Evolutionary conservation across 2,113 vertebrate genomes (phyloP), one percentile per base, ranked within the genome.

Genomic region (Hypanus sabinus): DNA sequence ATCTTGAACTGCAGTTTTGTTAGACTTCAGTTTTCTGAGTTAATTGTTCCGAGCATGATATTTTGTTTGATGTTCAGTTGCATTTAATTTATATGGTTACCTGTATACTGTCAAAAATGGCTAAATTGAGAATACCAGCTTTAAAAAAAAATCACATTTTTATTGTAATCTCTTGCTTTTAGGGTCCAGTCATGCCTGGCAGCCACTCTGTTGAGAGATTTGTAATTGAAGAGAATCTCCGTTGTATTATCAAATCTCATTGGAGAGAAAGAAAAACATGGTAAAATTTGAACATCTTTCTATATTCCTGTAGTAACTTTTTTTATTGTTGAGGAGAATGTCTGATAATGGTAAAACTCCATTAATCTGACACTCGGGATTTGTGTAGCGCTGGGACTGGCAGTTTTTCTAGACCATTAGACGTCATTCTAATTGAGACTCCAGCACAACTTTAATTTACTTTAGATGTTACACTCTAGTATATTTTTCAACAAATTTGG

Each of bases 181-280:
- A 99, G 99, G 99, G 99, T 90, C 99, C 99, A 20, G 98, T 99
- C 57, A 99, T 99, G 99, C 99, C 99, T 38, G 99, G 99, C 94
- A 99, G 98, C 95, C 99, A 99, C 95, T 99, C 99, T 0, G 98
- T 98, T 87, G 99, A 99, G 96, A 97, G 99, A 95, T 99, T 98
- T 96, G 98, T 99, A 68, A 99, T 99, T 76, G 99, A 99, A 95
- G 99, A 99, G 95, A 99, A 99, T 95, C 98, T 99, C 94, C 98
- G 99, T 94, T 98, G 96, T 95, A 99, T 99, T 95, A 98, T 99
- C 94, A 99, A 98, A 94, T 99, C 98, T 79, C 98, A 99, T 96
- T 99, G 98, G 99, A 99, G 95, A 94, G 99, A 99, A 96, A 98
- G 99, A 95, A 99, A 98, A 94, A 98, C 98, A 81, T 99, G 99